Percentiles rank a stretch among this genome's conserved stretches.
These are phyloP conservation scores for Molossus molossus DNA, from an alignment of 2,797 vertebrate genomes.

Conservation along the genomic window DNA sequence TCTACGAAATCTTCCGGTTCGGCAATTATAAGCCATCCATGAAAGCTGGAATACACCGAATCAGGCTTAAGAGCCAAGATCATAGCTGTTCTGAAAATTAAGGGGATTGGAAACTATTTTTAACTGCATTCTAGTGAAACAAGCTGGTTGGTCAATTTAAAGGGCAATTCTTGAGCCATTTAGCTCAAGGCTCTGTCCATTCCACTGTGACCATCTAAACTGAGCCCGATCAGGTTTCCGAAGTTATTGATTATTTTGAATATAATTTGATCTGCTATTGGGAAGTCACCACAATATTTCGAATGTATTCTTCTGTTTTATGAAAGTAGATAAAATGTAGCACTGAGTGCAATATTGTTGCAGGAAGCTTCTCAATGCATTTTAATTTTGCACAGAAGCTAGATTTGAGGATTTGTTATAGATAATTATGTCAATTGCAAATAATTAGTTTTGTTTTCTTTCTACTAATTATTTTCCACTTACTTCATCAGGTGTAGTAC, in stretches of 20 bases:
- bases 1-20: background rate
- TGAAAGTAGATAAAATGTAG: background rate
- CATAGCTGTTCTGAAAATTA: conserved; percentile 24
- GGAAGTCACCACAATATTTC: background rate
- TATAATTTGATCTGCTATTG: background rate
- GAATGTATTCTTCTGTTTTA: background rate
- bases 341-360: background rate
- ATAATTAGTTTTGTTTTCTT: conserved; percentile 34
- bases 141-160: background rate
- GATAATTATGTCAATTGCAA: background rate
- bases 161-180: background rate
- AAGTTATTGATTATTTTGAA: background rate
- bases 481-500: background rate
- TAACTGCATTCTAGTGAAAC: background rate
- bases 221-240: background rate
- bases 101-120: background rate
- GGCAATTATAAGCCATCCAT: background rate
- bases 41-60: conserved; percentile 49
- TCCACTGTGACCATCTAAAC: background rate
- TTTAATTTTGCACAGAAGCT: background rate
- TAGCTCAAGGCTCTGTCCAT: background rate
- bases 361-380: background rate
- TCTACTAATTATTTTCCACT: background rate
- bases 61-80: background rate
- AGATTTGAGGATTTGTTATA: background rate